Conservation (phyloP, 2,888 invertebrate genomes). For the Polyommatus icarus region DNA sequence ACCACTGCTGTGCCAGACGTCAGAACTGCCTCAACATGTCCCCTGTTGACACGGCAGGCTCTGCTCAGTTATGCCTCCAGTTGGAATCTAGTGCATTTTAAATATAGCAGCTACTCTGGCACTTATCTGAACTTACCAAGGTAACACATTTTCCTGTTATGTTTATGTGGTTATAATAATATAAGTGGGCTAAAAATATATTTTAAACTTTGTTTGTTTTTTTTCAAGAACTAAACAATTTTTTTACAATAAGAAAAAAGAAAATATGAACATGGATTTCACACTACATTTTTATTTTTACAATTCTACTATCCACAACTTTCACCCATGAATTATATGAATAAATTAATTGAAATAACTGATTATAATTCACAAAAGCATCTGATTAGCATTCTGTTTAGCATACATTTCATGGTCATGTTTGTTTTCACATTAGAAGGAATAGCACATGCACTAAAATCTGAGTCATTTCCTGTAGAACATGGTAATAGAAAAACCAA, state of each 20-base stretch:
- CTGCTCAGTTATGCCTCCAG: conserved; percentile 89
- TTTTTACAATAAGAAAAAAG: background rate
- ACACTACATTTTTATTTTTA: background rate
- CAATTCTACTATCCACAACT: conserved; percentile 5
- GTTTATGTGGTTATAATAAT: background rate
- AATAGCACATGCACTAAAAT: conserved; percentile 46
- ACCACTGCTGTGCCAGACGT: conserved; percentile 82
- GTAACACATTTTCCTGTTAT: conserved; percentile 60
- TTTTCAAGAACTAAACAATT: background rate
- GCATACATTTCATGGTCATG: conserved; percentile 57
- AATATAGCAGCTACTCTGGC: conserved; percentile 93
- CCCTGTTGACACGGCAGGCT: conserved; percentile 81
- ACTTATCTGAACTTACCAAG: conserved; percentile 92
- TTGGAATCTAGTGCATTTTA: conserved; percentile 95
- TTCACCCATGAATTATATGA: conserved; percentile 11
- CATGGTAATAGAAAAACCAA: conserved; percentile 30
- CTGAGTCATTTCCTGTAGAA: conserved; percentile 41
- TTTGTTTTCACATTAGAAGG: conserved; percentile 49
- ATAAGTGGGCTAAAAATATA: background rate
- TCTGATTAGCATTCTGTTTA: conserved; percentile 65
- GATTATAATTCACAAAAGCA: conserved; percentile 20
- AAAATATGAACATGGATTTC: conserved; percentile 3
- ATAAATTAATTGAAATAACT: conserved; percentile 23
- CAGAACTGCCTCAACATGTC: conserved; percentile 72
- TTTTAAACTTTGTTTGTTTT: background rate